These are phyloP conservation scores for Eumeta japonica DNA, from an alignment of 1,140 invertebrate genomes.

Conservation along the genomic window DNA sequence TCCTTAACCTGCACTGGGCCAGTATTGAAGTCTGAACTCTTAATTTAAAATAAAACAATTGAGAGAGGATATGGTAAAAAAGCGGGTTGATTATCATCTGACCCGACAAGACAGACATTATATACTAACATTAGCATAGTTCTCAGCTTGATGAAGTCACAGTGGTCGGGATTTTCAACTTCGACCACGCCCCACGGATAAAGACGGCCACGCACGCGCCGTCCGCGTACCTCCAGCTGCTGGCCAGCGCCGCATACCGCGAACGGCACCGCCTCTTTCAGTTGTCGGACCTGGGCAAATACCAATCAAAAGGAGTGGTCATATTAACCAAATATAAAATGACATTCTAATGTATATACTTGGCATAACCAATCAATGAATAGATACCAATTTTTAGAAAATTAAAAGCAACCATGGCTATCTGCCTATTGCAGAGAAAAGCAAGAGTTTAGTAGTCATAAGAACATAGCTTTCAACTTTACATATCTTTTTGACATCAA, in stretches of 20 bases:
- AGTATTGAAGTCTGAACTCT: too few relatives aligned
- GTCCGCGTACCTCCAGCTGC: slow-evolving; percentile 82
- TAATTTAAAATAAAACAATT: not conserved
- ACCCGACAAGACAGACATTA: not conserved
- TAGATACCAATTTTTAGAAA: too few relatives aligned
- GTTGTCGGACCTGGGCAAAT: slow-evolving; percentile 71
- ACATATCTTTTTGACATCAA: too few relatives aligned
- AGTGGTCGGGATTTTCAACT: slow-evolving; percentile 99
- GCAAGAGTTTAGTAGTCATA: too few relatives aligned
- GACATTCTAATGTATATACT: not conserved
- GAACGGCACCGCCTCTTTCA: slow-evolving; percentile 94
- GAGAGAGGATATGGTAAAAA: not conserved
- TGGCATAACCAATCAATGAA: too few relatives aligned
- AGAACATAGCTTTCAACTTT: too few relatives aligned
- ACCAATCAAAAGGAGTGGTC: too few relatives aligned
- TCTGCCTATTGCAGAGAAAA: too few relatives aligned
- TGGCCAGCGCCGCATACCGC: slow-evolving; percentile 96
- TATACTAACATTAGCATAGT: slow-evolving; percentile 91
- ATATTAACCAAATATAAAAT: too few relatives aligned
- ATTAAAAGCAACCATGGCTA: too few relatives aligned
- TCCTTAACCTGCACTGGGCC: too few relatives aligned
- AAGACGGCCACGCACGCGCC: slow-evolving; percentile 85
- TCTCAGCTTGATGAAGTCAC: slow-evolving; percentile 96
- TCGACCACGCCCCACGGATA: slow-evolving; percentile 99
- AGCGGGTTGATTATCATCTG: slow-evolving; percentile 4